phyloP scores from a whole-genome alignment of 2,797 vertebrate species.

The Gallinago solitaria region DNA sequence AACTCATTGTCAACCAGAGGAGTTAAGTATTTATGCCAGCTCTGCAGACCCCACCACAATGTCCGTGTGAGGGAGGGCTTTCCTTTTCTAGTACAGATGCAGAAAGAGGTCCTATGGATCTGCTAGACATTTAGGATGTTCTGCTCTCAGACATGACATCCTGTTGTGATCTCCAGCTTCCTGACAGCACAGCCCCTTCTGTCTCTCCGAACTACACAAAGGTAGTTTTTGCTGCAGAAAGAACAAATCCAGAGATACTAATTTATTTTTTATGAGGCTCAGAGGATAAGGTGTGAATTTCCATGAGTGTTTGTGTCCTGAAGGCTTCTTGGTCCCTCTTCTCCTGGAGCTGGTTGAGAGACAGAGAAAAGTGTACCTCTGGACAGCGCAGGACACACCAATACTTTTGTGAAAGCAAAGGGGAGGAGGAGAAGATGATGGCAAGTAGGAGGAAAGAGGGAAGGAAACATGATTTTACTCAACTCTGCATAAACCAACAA shows the following conservation, averaged over 20 bases:
- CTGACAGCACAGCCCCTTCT: not conserved
- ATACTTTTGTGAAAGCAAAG: not conserved
- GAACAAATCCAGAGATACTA: not conserved
- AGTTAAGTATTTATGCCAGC: not conserved
- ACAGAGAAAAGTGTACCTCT: not conserved
- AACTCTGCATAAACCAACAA: not conserved
- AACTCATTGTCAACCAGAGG: not conserved
- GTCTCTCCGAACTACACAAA: not conserved
- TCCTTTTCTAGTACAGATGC: not conserved
- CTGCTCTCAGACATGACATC: not conserved
- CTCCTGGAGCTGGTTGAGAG: not conserved
- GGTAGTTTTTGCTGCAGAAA: not conserved
- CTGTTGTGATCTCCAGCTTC: not conserved
- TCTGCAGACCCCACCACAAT: not conserved
- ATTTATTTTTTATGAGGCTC: not conserved
- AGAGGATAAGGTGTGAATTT: not conserved
- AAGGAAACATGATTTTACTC: rapidly evolving
- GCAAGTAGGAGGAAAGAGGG: not conserved
- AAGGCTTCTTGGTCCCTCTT: not conserved
- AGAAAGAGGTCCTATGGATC: not conserved
- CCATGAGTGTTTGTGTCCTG: not conserved
- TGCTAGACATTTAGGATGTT: not conserved
- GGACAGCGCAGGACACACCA: not conserved
- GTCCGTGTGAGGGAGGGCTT: not conserved
- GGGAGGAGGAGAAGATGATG: not conserved